phyloP scores from a whole-genome alignment of 2,797 vertebrate species.

The Danio kyathit region DNA sequence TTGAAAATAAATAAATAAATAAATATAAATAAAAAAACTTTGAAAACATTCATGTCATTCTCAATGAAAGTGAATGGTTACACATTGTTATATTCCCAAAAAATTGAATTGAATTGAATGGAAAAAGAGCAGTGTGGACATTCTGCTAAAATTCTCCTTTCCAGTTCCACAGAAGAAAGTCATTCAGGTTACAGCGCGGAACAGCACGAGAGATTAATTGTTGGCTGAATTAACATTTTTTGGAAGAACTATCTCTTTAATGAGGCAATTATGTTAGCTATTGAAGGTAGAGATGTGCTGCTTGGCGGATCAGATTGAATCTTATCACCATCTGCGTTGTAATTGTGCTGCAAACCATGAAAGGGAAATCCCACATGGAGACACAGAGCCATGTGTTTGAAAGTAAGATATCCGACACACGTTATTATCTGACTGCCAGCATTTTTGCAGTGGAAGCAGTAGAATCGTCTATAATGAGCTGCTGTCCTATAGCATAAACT shows the following conservation, averaged over 20 bases:
- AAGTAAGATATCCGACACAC: conserved; percentile 12
- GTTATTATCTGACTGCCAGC: conserved; percentile 25
- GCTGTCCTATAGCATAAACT: conserved; percentile 2
- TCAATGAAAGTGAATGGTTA: too few species aligned
- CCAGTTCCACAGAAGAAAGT: background rate
- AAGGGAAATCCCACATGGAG: conserved; percentile 33
- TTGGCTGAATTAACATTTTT: background rate
- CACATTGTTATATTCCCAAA: too few species aligned
- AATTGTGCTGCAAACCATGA: conserved; percentile 31
- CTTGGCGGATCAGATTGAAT: conserved; percentile 27
- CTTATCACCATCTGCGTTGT: conserved; percentile 6
- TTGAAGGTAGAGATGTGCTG: conserved; percentile 17
- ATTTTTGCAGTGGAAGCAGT: background rate
- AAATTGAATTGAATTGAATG: too few species aligned
- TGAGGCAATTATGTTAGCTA: conserved; percentile 16
- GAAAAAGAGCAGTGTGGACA: background rate
- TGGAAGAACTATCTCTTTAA: conserved; percentile 1
- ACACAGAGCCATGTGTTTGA: conserved; percentile 34
- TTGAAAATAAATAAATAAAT: too few species aligned
- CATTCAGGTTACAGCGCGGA: background rate
- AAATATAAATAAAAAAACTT: too few species aligned
- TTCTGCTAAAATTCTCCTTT: background rate
- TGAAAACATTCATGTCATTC: background rate
- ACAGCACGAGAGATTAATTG: background rate
- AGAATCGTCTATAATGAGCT: background rate